Evolutionary conservation across 1,140 invertebrate species (phyloP).

Genomic region (Octopus sinensis): DNA sequence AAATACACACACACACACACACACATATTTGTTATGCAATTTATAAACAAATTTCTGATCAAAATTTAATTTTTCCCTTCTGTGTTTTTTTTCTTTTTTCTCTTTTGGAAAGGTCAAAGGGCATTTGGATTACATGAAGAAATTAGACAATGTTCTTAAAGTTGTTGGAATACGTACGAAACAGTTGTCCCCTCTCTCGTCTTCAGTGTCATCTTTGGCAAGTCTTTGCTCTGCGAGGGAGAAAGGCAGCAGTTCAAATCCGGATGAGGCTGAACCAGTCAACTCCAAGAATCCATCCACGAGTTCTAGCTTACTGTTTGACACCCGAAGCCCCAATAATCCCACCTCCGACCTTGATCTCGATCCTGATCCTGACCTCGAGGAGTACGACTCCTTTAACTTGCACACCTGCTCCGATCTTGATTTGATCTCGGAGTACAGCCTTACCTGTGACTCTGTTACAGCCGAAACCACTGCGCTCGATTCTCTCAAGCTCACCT

Average conservation of each 20-base stretch:
- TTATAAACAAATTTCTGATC: neutral
- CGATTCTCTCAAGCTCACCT: neutral
- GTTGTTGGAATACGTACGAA: conserved; percentile 51
- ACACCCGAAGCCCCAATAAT: no score
- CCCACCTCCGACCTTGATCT: no score
- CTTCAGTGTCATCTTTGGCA: conserved; percentile 28
- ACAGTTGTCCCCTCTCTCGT: conserved; percentile 29
- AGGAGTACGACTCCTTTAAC: neutral
- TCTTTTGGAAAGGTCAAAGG: conserved; percentile 44
- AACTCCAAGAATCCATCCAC: neutral
- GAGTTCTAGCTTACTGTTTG: neutral
- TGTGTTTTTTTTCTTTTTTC: neutral
- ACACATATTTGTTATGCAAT: neutral
- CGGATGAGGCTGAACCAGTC: neutral
- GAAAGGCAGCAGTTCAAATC: neutral
- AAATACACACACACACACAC: neutral
- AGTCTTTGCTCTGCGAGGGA: conserved; percentile 20
- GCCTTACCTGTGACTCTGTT: no score
- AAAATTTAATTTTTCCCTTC: neutral
- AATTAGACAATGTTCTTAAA: conserved; percentile 63
- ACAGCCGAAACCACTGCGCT: no score
- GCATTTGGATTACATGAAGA: conserved; percentile 66
- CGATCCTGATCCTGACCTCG: no score
- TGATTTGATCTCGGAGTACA: neutral
- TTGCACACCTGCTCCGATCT: neutral